phyloP scores from a whole-genome alignment of 2,797 vertebrate genomes.

The Moxostoma hubbsi region DNA sequence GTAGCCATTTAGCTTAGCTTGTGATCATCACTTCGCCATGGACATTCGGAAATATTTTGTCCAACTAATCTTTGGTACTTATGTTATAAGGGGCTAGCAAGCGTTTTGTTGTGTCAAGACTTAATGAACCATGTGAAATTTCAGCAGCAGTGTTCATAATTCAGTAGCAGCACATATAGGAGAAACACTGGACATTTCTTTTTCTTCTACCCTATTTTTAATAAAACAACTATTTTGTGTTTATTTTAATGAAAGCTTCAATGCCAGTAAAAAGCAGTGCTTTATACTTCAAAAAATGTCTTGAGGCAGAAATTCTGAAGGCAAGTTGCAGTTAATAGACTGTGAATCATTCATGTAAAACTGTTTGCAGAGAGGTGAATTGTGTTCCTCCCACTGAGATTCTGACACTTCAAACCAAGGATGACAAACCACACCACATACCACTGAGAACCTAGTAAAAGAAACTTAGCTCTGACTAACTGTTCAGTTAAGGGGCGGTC shows the following conservation, averaged over 20 bases:
- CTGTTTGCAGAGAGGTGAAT: constrained; percentile 51
- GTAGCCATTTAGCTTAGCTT: too few species aligned
- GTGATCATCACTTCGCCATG: too few species aligned
- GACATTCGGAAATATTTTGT: too few species aligned
- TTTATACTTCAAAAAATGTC: constrained; percentile 31
- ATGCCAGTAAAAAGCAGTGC: neutral
- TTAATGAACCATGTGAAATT: too few species aligned
- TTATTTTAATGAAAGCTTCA: constrained; percentile 17
- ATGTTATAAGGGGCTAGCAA: too few species aligned
- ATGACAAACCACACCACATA: constrained; percentile 43
- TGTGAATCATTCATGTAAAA: constrained; percentile 52
- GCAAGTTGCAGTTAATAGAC: constrained; percentile 21
- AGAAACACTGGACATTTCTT: neutral
- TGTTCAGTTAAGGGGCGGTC: constrained; percentile 15
- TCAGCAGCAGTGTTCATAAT: too few species aligned
- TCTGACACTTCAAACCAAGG: constrained; percentile 56
- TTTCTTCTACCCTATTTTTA: neutral
- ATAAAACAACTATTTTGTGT: neutral
- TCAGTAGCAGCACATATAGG: too few species aligned
- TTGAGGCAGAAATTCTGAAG: constrained; percentile 31
- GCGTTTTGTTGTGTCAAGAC: too few species aligned
- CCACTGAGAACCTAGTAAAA: constrained; percentile 41
- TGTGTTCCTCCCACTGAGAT: constrained; percentile 44
- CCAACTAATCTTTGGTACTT: too few species aligned
- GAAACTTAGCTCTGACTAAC: neutral